Evolutionary conservation across 1,140 invertebrate genomes (phyloP), one percentile per base, ranked within the genome.

Genomic region (Neomicropteryx cornuta): DNA sequence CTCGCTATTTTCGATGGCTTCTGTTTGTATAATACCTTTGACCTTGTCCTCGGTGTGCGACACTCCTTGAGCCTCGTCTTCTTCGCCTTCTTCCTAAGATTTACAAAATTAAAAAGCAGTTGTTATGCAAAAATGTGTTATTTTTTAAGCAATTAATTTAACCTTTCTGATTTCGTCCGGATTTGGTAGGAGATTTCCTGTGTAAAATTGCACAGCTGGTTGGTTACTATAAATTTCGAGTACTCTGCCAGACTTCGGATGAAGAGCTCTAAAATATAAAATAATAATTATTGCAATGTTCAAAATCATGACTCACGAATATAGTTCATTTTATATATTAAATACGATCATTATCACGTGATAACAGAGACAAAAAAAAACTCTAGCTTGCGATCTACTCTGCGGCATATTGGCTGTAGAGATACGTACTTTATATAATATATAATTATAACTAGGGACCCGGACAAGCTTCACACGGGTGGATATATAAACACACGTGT

Each of bases 181-280:
- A 49, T 75, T 60, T 0, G 83, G 83, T 3, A 95, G 58, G 44
- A 72, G 79, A 52, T 91, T 87, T 0, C 75, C 71, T 0, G 91
- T 94, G 53, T 96, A 96, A 53, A 97, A 83, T 54, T 94, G 89
- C 38, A 94, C 68, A 4, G 88, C 90, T 0, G 88, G 88, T 54
- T 95, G 87, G 57, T 89, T 83, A 8, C 83, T 83, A 40, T 75
- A 79, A 1, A 93, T 70, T 52, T 90, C 81, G 33, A 95, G 49
- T 1, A 60, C 68, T 39, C 88, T 70, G 10, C 88, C 87, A 38
- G 73, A 75, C 4, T 52, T 42, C 0, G 76, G 75, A 61, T 93
- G 83, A 17, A 68, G 45, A 0, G 82, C 72, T 49, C 75, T 77
- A 14, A 49, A 65, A 58, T 17, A 23, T 41, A 13, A 44, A 29